Base-by-base conservation (phyloP, 1,140 invertebrate species). In the Dysdera silvatica region DNA sequence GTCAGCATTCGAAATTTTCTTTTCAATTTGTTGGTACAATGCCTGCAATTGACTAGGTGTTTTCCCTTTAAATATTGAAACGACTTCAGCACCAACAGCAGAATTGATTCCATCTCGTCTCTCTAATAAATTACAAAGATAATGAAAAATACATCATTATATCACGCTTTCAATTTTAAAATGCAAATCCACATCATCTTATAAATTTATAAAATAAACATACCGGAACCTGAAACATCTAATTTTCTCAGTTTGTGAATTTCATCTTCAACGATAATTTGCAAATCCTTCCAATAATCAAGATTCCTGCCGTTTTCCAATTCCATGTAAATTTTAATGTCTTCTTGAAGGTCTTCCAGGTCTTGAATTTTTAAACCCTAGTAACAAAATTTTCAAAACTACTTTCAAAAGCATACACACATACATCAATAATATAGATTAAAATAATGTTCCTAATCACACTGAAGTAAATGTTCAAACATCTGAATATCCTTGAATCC, bases 251-350 rank as follows among this genome's bases (percentile, higher is more conserved):
- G 76, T 77, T 96, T 95, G 68, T 87, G 83, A 40, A 98, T 76
- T 78, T 99, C 95, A 76, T 97, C 94, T 74, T 94, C 85, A 1
- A 94, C 94, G 67, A 99, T 96, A 23, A 93, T 90, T 35, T 89
- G 89, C 68, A 99, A 91, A 75, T 99, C 95, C 71, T 88, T 87
- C 97, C 97, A 99, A 77, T 96, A 99, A 72, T 90, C 85, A 24
- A 87, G 80, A 77, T 98, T 95, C 70, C 85, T 87, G 76, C 93
- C 90, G 60, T 59, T 72, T 65, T 82, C 80, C 41, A 82, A 67
- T 65, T 79, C 74, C 57, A 78, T 68, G 67, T 82, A 80, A 26
- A 86, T 83, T 77, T 94, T 92, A 61, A 99, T 99, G 76, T 99
- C 97, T 71, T 92, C 95, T 4, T 98, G 80, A 0, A 99, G 77